Conservation (phyloP, 1,140 invertebrate genomes). For the Sycobia sp. region DNA sequence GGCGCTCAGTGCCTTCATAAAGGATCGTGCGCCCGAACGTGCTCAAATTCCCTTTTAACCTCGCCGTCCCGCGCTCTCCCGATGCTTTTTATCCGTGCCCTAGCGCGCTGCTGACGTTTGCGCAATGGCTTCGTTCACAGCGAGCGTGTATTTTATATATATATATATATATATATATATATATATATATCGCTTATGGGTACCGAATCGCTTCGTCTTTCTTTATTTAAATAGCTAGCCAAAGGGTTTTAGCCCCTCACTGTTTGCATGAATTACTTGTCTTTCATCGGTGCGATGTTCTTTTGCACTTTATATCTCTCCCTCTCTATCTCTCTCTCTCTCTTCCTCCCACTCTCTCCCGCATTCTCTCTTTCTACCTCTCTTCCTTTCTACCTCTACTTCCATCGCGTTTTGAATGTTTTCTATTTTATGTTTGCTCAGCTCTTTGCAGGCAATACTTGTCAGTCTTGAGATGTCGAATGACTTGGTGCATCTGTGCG, state of each 20-base stretch:
- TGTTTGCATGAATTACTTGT: slow-evolving; percentile 7
- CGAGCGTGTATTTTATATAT: too few species aligned
- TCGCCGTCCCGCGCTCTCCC: neutral
- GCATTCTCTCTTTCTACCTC: neutral
- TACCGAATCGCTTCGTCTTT: slow-evolving; percentile 1
- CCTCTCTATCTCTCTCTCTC: neutral
- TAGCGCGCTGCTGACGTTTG: too few species aligned
- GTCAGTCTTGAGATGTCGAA: too few species aligned
- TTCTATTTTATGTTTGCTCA: too few species aligned
- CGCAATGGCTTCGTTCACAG: neutral
- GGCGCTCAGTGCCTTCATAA: neutral
- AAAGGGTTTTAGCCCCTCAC: slow-evolving; percentile 10
- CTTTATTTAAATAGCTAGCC: slow-evolving; percentile 17
- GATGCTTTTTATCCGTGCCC: neutral
- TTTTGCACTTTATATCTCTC: too few species aligned
- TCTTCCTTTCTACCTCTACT: too few species aligned
- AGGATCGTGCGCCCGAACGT: slow-evolving; percentile 28
- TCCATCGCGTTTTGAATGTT: too few species aligned
- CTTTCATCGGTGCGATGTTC: neutral
- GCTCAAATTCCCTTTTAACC: slow-evolving; percentile 47
- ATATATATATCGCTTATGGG: slow-evolving; percentile 2
- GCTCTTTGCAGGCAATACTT: too few species aligned
- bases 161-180: too few species aligned
- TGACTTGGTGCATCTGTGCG: too few species aligned
- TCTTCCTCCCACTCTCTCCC: neutral